Conservation (phyloP, 1,140 invertebrate genomes). For the Hermatobates lingyangjiaoensis region DNA sequence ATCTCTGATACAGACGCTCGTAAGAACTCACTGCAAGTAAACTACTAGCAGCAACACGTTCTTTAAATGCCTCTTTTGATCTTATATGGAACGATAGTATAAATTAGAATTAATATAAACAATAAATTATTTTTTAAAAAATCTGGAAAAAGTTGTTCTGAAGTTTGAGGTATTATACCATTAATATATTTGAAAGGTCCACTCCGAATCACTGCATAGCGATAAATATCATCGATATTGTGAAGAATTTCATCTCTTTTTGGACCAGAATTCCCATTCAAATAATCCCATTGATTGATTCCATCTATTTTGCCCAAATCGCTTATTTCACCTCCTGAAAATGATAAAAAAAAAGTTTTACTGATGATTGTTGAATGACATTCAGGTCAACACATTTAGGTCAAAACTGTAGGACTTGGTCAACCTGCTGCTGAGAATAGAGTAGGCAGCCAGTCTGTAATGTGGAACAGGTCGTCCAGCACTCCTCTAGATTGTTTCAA, state of each 20-base stretch:
- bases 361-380: neutral
- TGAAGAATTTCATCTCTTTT: slow-evolving; percentile 42
- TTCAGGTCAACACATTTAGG: neutral
- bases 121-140: too few species aligned
- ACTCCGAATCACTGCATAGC: slow-evolving; percentile 36
- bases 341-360: slow-evolving; percentile 4
- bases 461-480: slow-evolving; percentile 29
- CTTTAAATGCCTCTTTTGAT: neutral
- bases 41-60: neutral
- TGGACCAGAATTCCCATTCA: slow-evolving; percentile 27
- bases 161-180: slow-evolving; percentile 28
- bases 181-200: slow-evolving; percentile 54
- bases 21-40: neutral
- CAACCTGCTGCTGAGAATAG: slow-evolving; percentile 40
- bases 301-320: slow-evolving; percentile 35
- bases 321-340: slow-evolving; percentile 26
- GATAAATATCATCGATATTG: slow-evolving; percentile 47
- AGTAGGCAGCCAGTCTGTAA: slow-evolving; percentile 39
- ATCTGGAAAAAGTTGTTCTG: neutral
- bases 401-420: neutral
- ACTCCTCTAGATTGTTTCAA: slow-evolving; percentile 22
- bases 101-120: neutral
- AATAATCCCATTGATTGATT: slow-evolving; percentile 34
- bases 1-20: too few species aligned
- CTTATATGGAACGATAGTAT: neutral